A percentile compares a stretch with the other conserved stretches of the same genome.
These are phyloP conservation scores for Enteromius paludinosus DNA, from an alignment of 2,797 vertebrate species.

Conservation along the genomic window DNA sequence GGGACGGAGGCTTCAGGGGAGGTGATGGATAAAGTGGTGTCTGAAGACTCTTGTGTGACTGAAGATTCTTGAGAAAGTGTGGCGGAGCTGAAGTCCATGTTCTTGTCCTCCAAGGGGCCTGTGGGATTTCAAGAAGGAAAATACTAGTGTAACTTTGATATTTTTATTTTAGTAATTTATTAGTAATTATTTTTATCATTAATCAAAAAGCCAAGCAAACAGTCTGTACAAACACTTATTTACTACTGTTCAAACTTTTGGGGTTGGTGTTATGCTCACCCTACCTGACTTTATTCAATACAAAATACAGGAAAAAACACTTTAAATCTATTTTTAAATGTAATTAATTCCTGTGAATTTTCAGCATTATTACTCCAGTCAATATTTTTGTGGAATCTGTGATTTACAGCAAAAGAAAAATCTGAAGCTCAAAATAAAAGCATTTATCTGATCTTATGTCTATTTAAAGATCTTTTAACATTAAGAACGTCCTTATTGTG, in stretches of 20 bases:
- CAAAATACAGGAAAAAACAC: not conserved
- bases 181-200: not conserved
- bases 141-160: no score
- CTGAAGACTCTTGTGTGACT: slow-evolving; percentile 72
- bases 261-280: not conserved
- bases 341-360: not conserved
- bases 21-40: slow-evolving; percentile 71
- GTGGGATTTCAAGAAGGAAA: not conserved
- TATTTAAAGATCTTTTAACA: not conserved
- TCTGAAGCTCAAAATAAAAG: not conserved
- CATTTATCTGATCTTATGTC: not conserved
- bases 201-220: not conserved
- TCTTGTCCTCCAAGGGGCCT: slow-evolving; percentile 68
- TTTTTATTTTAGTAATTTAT: no score
- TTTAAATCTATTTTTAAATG: not conserved
- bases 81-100: slow-evolving; percentile 48
- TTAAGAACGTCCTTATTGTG: not conserved
- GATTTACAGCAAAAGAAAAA: not conserved
- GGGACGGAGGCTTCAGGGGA: slow-evolving; percentile 57
- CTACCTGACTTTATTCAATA: not conserved
- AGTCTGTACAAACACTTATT: not conserved
- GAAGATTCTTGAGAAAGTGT: slow-evolving; percentile 68
- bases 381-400: not conserved
- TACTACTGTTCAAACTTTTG: no score
- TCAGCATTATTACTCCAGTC: not conserved